Conservation (phyloP, 2,888 invertebrate genomes). For the Conomelus anceps region DNA sequence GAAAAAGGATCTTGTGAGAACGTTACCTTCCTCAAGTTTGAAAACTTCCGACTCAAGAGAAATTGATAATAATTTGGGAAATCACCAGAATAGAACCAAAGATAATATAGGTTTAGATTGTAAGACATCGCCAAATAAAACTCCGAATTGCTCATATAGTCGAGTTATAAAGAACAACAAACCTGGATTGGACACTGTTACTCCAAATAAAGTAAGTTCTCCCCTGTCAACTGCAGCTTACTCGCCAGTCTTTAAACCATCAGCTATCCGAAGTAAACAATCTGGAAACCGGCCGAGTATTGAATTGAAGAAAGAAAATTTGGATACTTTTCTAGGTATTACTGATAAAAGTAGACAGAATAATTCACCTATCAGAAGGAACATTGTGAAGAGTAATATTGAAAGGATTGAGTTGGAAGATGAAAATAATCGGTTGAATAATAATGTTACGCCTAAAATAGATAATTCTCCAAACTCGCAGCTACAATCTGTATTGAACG, state of each 20-base stretch:
- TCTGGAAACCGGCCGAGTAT: background rate
- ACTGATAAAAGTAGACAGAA: background rate
- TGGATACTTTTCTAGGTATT: background rate
- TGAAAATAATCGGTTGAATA: background rate
- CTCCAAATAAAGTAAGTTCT: background rate
- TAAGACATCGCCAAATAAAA: background rate
- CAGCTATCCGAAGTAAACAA: background rate
- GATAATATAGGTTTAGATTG: background rate
- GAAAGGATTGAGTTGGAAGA: background rate
- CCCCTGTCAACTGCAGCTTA: background rate
- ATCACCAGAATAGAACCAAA: background rate
- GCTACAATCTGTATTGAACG: constrained; percentile 53
- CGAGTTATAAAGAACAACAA: background rate
- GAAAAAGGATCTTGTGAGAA: background rate
- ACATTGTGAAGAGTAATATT: background rate
- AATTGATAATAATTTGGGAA: background rate
- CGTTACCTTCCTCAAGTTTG: background rate
- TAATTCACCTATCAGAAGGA: background rate
- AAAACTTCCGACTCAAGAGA: background rate
- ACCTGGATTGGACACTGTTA: background rate
- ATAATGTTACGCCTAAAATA: background rate
- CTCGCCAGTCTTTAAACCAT: background rate
- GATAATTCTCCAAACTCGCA: constrained; percentile 33
- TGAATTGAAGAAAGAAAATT: background rate
- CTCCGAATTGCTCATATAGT: background rate